phyloP scores from a whole-genome alignment of 1,140 invertebrate species.

The Aradophagus sp. region DNA sequence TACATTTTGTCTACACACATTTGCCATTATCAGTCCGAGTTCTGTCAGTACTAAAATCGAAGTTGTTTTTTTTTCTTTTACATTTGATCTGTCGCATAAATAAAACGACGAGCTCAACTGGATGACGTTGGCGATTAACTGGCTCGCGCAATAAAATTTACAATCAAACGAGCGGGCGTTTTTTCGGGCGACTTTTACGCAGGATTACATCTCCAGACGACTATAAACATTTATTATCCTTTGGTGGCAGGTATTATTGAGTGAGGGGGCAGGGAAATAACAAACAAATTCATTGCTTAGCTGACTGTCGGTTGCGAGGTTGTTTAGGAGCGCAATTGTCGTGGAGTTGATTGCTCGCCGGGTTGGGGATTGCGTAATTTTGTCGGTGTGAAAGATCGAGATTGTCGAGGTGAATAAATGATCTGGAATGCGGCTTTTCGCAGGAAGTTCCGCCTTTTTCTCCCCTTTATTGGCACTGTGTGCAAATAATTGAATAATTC shows the following conservation, averaged over 20 bases:
- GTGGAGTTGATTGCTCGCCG: constrained; percentile 30
- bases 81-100: too few species aligned
- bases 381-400: constrained; percentile 43
- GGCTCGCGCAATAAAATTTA: constrained; percentile 22
- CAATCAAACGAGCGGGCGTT: constrained; percentile 17
- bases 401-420: constrained; percentile 43
- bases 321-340: constrained; percentile 42
- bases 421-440: constrained; percentile 40
- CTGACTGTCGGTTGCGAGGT: constrained; percentile 6
- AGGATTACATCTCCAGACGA: constrained; percentile 20
- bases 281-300: constrained; percentile 29
- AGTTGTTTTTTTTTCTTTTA: too few species aligned
- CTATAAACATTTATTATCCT: constrained; percentile 27
- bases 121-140: constrained; percentile 18
- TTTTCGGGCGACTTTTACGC: constrained; percentile 6
- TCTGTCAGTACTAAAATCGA: too few species aligned
- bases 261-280: constrained; percentile 11
- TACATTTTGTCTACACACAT: too few species aligned
- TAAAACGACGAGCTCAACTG: too few species aligned
- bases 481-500: too few species aligned
- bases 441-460: constrained; percentile 24
- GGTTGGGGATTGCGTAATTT: constrained; percentile 46
- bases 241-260: too few species aligned
- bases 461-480: constrained; percentile 18
- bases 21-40: too few species aligned